These are phyloP conservation scores for Oscheius sp. DNA, from an alignment of 2,888 invertebrate genomes.

Conservation along the genomic window DNA sequence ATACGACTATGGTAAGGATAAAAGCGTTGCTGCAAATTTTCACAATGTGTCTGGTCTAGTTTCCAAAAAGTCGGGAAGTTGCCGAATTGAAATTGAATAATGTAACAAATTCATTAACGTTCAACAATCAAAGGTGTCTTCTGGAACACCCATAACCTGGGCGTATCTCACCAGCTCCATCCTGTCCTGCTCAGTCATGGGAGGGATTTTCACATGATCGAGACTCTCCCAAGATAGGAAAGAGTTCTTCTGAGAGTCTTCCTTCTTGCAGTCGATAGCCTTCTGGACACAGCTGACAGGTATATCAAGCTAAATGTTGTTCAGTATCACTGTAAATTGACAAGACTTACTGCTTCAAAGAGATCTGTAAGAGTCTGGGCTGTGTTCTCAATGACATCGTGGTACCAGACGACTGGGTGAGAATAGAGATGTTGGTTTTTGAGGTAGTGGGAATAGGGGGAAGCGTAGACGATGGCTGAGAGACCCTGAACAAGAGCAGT, in stretches of 20 bases:
- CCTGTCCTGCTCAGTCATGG: conserved; percentile 17
- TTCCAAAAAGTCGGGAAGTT: no score
- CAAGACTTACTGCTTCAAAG: conserved; percentile 13
- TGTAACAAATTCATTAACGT: no score
- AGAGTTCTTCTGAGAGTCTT: conserved; percentile 32
- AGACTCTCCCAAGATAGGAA: conserved; percentile 12
- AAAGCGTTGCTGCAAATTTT: no score
- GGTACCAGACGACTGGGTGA: conserved; percentile 32
- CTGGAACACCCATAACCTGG: conserved; percentile 7
- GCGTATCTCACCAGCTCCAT: background rate
- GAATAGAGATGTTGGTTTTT: conserved; percentile 31
- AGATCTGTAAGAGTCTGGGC: background rate
- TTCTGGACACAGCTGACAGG: conserved; percentile 19
- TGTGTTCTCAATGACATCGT: conserved; percentile 25
- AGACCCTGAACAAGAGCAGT: conserved; percentile 1
- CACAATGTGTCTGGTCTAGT: no score
- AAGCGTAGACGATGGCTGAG: conserved; percentile 39
- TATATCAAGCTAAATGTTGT: conserved; percentile 16
- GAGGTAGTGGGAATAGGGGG: conserved; percentile 35
- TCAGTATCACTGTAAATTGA: background rate
- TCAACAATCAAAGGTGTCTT: conserved; percentile 29
- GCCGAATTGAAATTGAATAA: no score
- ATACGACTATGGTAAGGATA: no score
- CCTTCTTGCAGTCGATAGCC: conserved; percentile 21
- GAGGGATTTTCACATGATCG: conserved; percentile 23